These are phyloP conservation scores for Aphelinus atriplicis DNA, from an alignment of 1,140 invertebrate species.

Conservation along the genomic window DNA sequence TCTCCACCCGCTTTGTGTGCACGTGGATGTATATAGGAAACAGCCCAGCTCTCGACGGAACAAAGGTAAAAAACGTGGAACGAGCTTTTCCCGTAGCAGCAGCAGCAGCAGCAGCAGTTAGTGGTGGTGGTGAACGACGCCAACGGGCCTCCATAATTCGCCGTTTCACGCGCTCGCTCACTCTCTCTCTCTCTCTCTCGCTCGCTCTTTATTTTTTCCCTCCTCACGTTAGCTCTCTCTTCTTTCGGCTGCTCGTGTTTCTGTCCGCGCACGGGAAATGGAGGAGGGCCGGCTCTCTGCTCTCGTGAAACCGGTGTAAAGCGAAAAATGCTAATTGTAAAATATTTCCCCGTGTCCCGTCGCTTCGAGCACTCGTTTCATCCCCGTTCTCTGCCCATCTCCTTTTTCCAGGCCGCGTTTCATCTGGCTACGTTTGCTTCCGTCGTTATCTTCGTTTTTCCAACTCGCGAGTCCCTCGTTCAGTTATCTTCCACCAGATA, in stretches of 20 bases:
- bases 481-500: too few species aligned
- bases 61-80: not conserved
- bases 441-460: not conserved
- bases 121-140: not conserved
- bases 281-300: not conserved
- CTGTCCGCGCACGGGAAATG: too few species aligned
- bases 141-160: conserved; percentile 22
- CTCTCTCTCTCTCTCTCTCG: too few species aligned
- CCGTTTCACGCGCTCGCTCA: not conserved
- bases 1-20: not conserved
- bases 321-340: conserved; percentile 49
- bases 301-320: not conserved
- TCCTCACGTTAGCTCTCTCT: not conserved
- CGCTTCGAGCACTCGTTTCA: conserved; percentile 7
- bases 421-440: not conserved
- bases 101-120: too few species aligned
- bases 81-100: not conserved
- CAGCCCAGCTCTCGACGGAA: not conserved
- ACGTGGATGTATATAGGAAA: not conserved
- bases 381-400: not conserved
- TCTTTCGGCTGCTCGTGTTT: too few species aligned
- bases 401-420: not conserved
- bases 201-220: not conserved
- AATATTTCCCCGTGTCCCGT: conserved; percentile 43
- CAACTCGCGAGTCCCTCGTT: not conserved